A percentile compares a stretch with the other conserved stretches of the same genome.
Conservation (phyloP, 2,888 invertebrate species). For the Mythimna ferrago region DNA sequence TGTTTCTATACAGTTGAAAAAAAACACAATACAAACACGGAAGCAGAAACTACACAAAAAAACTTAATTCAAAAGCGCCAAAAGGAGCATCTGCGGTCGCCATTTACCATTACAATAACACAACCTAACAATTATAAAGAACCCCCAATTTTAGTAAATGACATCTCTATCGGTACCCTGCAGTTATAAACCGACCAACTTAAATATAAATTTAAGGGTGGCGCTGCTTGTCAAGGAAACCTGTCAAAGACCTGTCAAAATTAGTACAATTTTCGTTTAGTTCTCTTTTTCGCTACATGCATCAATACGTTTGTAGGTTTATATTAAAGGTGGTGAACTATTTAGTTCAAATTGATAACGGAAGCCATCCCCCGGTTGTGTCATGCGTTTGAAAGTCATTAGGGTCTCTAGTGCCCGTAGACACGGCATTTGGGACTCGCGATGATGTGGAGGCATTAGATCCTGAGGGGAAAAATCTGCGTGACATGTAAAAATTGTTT, state of each 20-base stretch:
- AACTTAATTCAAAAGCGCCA: constrained; percentile 38
- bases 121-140: constrained; percentile 56
- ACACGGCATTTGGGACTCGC: constrained; percentile 62
- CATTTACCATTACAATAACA: constrained; percentile 44
- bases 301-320: not conserved
- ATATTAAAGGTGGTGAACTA: constrained; percentile 74
- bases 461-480: not conserved
- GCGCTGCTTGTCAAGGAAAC: constrained; percentile 24
- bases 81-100: constrained; percentile 49
- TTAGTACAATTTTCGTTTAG: constrained; percentile 5
- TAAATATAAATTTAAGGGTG: not conserved
- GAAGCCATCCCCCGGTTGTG: constrained; percentile 75
- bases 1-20: not conserved
- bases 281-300: constrained; percentile 17
- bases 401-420: constrained; percentile 74
- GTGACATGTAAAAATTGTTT: not conserved
- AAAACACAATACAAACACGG: constrained; percentile 25
- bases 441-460: constrained; percentile 56
- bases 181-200: constrained; percentile 62
- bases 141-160: constrained; percentile 67
- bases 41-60: constrained; percentile 17
- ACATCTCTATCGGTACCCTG: constrained; percentile 74
- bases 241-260: constrained; percentile 4
- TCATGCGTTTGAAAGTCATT: constrained; percentile 74
- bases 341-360: constrained; percentile 77